Conservation (phyloP, 1,140 invertebrate species). For the Gonioctena quinquepunctata region DNA sequence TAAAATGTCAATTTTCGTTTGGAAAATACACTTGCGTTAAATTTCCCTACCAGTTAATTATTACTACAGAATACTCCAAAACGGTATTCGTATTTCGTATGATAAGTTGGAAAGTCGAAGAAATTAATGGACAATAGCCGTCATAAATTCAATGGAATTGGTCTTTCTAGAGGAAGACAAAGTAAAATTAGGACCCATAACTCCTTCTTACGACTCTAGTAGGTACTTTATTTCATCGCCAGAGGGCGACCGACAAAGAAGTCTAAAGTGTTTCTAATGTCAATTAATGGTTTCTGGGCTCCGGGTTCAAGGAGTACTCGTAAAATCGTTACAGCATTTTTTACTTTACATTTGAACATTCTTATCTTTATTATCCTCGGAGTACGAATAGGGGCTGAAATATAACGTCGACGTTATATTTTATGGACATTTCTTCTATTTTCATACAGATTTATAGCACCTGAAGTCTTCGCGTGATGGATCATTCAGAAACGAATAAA, state of each 20-base stretch:
- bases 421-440: too few relatives aligned
- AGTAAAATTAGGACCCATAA: slow-evolving; percentile 12
- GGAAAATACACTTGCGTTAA: too few relatives aligned
- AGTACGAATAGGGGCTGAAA: too few relatives aligned
- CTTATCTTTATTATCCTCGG: slow-evolving; percentile 6
- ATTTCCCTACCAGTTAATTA: too few relatives aligned
- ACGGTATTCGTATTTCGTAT: background rate
- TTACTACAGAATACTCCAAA: too few relatives aligned
- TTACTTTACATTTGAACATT: slow-evolving; percentile 10
- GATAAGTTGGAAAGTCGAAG: background rate
- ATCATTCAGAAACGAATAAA: too few relatives aligned
- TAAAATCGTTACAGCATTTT: slow-evolving; percentile 13
- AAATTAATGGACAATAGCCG: slow-evolving; percentile 1
- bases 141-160: background rate
- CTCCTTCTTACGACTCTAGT: slow-evolving; percentile 18
- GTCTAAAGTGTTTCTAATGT: slow-evolving; percentile 37
- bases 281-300: slow-evolving; percentile 31
- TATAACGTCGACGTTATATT: too few relatives aligned
- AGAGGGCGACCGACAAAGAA: slow-evolving; percentile 28
- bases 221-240: slow-evolving; percentile 23
- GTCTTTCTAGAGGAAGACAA: background rate
- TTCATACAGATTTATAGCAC: too few relatives aligned
- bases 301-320: background rate
- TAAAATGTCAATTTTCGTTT: too few relatives aligned
- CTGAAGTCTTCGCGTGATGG: too few relatives aligned